These are phyloP conservation scores for Nysson spinosus DNA, from an alignment of 2,888 invertebrate genomes.

Conservation along the genomic window DNA sequence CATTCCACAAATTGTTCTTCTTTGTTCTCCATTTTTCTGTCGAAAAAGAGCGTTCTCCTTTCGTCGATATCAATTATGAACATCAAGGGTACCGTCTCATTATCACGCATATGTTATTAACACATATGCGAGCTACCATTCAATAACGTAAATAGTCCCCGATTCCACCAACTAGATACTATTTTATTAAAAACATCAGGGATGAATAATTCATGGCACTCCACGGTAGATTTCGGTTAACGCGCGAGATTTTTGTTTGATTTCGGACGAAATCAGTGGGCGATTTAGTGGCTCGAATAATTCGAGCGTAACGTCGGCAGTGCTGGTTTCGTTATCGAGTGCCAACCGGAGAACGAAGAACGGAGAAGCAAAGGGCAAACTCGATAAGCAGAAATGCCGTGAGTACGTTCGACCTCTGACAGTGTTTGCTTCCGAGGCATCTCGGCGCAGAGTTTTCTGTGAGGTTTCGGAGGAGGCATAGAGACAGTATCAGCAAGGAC, in stretches of 20 bases:
- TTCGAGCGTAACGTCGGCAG: conserved; percentile 9
- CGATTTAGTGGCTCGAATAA: conserved; percentile 13
- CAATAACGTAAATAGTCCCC: no score
- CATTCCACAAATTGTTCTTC: no score
- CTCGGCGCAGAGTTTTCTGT: conserved; percentile 1
- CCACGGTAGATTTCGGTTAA: background rate
- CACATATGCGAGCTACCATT: no score
- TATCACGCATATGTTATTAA: no score
- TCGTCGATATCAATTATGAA: no score
- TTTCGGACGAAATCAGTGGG: background rate
- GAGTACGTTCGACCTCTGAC: conserved; percentile 34
- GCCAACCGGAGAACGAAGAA: conserved; percentile 9
- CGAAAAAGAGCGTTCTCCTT: no score
- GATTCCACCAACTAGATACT: no score
- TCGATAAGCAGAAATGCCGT: conserved; percentile 45
- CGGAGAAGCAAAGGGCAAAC: conserved; percentile 40
- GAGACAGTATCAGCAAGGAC: conserved; percentile 31
- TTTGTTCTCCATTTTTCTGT: no score
- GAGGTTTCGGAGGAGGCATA: conserved; percentile 19
- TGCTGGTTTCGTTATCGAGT: conserved; percentile 27
- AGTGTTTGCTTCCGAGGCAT: conserved; percentile 11
- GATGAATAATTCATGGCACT: no score
- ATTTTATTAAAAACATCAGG: no score
- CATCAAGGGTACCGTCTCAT: no score
- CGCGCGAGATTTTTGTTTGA: conserved; percentile 2